A percentile compares a stretch with the other conserved stretches of the same genome.
These are phyloP conservation scores for Bactericera cockerelli DNA, from an alignment of 1,140 invertebrate genomes.

Conservation along the genomic window DNA sequence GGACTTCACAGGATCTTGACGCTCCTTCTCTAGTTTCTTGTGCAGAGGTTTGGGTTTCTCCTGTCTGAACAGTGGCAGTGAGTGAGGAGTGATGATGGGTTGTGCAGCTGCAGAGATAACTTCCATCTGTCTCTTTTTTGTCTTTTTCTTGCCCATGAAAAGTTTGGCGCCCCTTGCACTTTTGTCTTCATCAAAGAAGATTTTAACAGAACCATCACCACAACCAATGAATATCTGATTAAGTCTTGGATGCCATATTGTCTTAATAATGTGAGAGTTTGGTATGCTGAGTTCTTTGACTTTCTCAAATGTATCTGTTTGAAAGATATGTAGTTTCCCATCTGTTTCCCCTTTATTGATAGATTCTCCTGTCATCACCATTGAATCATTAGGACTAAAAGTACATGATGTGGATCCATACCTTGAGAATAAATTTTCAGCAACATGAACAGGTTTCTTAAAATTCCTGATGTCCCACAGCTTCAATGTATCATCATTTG, in stretches of 20 bases:
- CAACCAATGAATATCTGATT: slow-evolving; percentile 92
- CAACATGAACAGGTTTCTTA: slow-evolving; percentile 56
- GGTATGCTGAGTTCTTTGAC: slow-evolving; percentile 56
- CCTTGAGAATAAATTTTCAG: slow-evolving; percentile 56
- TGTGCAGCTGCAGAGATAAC: slow-evolving; percentile 71
- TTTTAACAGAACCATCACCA: slow-evolving; percentile 78
- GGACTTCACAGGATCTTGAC: slow-evolving; percentile 83
- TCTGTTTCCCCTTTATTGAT: slow-evolving; percentile 47
- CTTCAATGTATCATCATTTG: slow-evolving; percentile 87
- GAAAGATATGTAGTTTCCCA: slow-evolving; percentile 69
- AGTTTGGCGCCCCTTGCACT: slow-evolving; percentile 82
- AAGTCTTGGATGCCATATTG: slow-evolving; percentile 89
- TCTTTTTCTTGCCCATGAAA: slow-evolving; percentile 67
- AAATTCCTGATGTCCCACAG: slow-evolving; percentile 83
- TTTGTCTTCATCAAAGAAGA: slow-evolving; percentile 74
- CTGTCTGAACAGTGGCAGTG: slow-evolving; percentile 87
- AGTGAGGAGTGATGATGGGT: slow-evolving; percentile 95
- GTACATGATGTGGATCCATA: slow-evolving; percentile 34
- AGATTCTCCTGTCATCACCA: slow-evolving; percentile 80
- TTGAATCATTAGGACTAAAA: slow-evolving; percentile 84
- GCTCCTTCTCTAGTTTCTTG: slow-evolving; percentile 82
- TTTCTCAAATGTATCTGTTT: slow-evolving; percentile 59
- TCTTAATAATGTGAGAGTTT: slow-evolving; percentile 71
- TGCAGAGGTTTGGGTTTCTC: slow-evolving; percentile 76
- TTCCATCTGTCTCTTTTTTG: slow-evolving; percentile 65